Evolutionary conservation across 2,797 vertebrate genomes (phyloP).

Genomic region (Acanthurus tractus): DNA sequence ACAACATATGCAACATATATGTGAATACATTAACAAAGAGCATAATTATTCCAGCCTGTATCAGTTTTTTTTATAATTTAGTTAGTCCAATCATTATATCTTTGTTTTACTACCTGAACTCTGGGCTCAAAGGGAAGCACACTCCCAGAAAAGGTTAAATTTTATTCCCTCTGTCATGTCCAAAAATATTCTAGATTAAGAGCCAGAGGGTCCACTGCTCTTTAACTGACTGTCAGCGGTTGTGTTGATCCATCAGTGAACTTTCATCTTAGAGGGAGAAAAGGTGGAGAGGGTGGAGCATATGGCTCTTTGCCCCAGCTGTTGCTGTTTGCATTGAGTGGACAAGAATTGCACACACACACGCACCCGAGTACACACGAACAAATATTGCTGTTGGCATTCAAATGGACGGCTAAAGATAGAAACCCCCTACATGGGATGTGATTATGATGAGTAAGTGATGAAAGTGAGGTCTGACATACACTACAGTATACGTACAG

Average conservation of each 20-base stretch:
- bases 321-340: constrained; percentile 54
- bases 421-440: constrained; percentile 68
- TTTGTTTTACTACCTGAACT: not conserved
- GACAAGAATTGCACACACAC: constrained; percentile 30
- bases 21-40: no score
- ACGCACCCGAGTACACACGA: constrained; percentile 1
- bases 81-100: not conserved
- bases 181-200: not conserved
- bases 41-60: not conserved
- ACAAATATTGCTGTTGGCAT: constrained; percentile 67
- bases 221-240: not conserved
- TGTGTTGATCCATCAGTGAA: constrained; percentile 28
- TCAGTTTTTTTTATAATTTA: not conserved
- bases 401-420: constrained; percentile 60
- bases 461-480: constrained; percentile 64
- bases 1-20: no score
- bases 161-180: not conserved
- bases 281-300: constrained; percentile 14
- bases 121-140: not conserved
- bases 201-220: not conserved
- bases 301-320: constrained; percentile 45
- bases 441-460: constrained; percentile 82
- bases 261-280: constrained; percentile 4
- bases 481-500: constrained; percentile 36
- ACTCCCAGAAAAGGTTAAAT: not conserved